These are phyloP conservation scores for Edolisoma coerulescens DNA, from an alignment of 2,113 vertebrate genomes.

Conservation along the genomic window DNA sequence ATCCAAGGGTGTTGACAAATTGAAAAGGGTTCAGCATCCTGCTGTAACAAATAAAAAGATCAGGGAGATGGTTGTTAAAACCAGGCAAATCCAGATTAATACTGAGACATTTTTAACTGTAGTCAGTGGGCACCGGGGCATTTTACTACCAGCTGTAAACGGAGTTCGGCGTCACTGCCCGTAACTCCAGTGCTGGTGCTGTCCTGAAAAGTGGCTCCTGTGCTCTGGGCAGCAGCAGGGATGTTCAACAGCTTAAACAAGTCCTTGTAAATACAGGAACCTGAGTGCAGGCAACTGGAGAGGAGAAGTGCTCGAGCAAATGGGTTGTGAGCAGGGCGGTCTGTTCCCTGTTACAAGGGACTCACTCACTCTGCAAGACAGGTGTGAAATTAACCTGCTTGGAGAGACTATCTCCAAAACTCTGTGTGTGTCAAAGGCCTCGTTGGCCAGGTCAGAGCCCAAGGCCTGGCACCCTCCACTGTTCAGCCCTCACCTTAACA, in stretches of 20 bases:
- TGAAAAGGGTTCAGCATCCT: neutral
- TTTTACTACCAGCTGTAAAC: neutral
- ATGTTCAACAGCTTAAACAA: neutral
- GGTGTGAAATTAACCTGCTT: neutral
- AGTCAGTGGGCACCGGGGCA: neutral
- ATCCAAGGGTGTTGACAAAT: neutral
- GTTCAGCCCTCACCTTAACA: neutral
- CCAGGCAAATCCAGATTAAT: neutral
- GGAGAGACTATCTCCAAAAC: neutral
- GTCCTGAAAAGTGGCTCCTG: neutral
- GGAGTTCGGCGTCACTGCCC: rapidly evolving
- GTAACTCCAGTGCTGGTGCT: neutral
- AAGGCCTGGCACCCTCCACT: neutral
- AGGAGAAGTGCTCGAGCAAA: neutral
- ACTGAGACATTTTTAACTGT: neutral
- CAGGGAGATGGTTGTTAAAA: neutral
- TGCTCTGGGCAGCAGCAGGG: neutral
- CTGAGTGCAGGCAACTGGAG: neutral
- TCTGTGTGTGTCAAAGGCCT: neutral
- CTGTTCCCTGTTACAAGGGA: rapidly evolving
- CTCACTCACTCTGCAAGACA: neutral
- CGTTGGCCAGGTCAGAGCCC: neutral
- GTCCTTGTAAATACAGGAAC: neutral
- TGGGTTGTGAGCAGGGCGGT: neutral
- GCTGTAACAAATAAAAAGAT: neutral